Base-by-base conservation (phyloP, 2,797 vertebrate species). In the Tragelaphus oryx region DNA sequence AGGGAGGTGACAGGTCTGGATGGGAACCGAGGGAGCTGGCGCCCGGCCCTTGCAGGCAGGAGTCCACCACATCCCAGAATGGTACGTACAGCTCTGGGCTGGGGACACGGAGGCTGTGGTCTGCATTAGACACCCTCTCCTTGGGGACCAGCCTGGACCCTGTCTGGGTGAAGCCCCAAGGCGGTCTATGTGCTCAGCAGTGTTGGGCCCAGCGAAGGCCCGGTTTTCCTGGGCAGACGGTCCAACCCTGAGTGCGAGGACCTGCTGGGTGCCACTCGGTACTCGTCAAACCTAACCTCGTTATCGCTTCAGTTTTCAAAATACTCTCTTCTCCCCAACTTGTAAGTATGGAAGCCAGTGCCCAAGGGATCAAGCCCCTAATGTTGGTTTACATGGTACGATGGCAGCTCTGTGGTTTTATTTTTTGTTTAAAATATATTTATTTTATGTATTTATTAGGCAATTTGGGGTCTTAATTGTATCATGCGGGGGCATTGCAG, bases 11-110 rank as follows among this genome's bases (percentile, higher is more conserved):
- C 80, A 6, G 5, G 18, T 62, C 75, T 79, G 91, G 88, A 80
- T 0, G 60, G 92, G 76, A 94, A 89, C n/a, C 60, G 68, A 95
- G 28, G 60, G 33, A 22, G 48, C 10, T 26, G 54, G 90, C 28
- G 2, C 68, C 74, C 17, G 1, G n/a, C 24, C 30, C 13, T 8
- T 44, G 33, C 30, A 71, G 86, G 91, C 7, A 0, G 30, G 30
- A 48, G 48, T 16, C 46, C 17, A 26, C 46, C 0, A 0, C 8
- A 1, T 65, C 80, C 83, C 84, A 44, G 18, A 41, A 33, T 13
- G 46, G 24, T 0, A 0, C 10, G 7, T 0, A 0, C 10, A 2
- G 44, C 9, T 41, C 89, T 7, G 5, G 87, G 46, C 14, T 4
- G 2, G 28, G 28, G 28, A 24, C 10, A 7, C 6, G 26, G 78